These are phyloP conservation scores for Flexamia atlantica DNA, from an alignment of 2,888 invertebrate genomes.

Conservation along the genomic window DNA sequence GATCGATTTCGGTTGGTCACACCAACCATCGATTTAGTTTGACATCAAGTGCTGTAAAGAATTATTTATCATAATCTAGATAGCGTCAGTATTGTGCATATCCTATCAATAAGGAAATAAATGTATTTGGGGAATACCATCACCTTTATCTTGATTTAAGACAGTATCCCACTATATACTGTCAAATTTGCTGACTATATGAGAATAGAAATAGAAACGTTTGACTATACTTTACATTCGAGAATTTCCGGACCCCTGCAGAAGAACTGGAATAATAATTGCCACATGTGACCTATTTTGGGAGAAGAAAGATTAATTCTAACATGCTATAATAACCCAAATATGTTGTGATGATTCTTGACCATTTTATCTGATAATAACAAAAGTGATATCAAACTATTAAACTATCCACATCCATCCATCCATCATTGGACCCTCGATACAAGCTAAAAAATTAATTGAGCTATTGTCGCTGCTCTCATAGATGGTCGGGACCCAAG, in stretches of 20 bases:
- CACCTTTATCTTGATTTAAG: slow-evolving; percentile 14
- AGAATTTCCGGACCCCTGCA: neutral
- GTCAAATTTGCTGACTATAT: neutral
- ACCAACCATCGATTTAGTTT: no score
- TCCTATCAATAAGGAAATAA: slow-evolving; percentile 13
- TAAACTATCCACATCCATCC: neutral
- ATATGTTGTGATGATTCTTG: no score
- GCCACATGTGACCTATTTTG: slow-evolving; percentile 16
- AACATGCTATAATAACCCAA: neutral
- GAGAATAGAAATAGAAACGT: slow-evolving; percentile 25
- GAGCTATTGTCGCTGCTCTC: slow-evolving; percentile 56
- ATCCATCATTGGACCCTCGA: slow-evolving; percentile 43
- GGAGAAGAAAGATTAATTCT: slow-evolving; percentile 21
- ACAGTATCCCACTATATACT: slow-evolving; percentile 12
- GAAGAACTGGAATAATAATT: slow-evolving; percentile 23
- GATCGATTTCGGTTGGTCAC: no score
- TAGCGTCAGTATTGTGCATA: neutral
- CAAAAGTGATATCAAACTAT: no score
- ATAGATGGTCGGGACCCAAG: slow-evolving; percentile 48
- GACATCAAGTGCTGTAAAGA: slow-evolving; percentile 5
- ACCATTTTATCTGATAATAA: no score
- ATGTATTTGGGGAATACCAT: slow-evolving; percentile 28
- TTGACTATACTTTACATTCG: slow-evolving; percentile 2
- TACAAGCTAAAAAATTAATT: slow-evolving; percentile 51
- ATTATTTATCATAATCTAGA: neutral